Percentiles rank a stretch among this genome's conserved stretches.
These are phyloP conservation scores for Chascanopsetta lugubris DNA, from an alignment of 2,113 vertebrate genomes.

Conservation along the genomic window DNA sequence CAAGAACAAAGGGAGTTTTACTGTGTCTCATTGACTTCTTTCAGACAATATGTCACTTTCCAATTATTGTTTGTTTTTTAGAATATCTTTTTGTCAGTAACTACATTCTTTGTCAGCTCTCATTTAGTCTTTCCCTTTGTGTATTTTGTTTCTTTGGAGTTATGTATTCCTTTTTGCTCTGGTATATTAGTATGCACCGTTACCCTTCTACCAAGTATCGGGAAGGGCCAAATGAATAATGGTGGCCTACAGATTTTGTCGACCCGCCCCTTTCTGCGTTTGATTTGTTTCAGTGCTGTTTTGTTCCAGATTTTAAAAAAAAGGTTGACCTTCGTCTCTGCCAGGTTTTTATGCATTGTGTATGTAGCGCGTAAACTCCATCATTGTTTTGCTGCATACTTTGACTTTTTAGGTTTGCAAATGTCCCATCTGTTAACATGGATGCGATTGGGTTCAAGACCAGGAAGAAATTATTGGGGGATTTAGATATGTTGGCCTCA, in stretches of 20 bases:
- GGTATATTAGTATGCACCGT: not conserved
- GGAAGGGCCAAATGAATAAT: constrained; percentile 34
- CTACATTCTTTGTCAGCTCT: constrained; percentile 1
- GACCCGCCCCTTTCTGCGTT: constrained; percentile 16
- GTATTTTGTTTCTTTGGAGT: not conserved
- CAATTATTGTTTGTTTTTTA: constrained; percentile 34
- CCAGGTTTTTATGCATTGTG: not conserved
- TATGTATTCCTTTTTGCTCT: too few species aligned
- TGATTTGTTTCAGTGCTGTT: too few species aligned
- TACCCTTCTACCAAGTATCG: constrained; percentile 24
- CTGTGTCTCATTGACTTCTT: constrained; percentile 27
- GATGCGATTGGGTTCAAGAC: too few species aligned
- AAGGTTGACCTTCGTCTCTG: not conserved
- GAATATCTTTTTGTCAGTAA: constrained; percentile 25
- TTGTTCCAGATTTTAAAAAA: constrained; percentile 19
- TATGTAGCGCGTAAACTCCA: too few species aligned
- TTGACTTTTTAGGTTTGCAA: too few species aligned
- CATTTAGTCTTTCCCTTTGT: not conserved
- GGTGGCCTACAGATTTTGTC: constrained; percentile 11
- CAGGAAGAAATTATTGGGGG: too few species aligned
- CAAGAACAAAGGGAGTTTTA: constrained; percentile 58
- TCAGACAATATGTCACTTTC: constrained; percentile 19
- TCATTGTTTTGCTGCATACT: too few species aligned
- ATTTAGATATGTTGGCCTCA: too few species aligned
- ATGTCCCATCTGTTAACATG: too few species aligned